Conservation (phyloP, 2,113 vertebrate species). For the Dasyprocta punctata region DNA sequence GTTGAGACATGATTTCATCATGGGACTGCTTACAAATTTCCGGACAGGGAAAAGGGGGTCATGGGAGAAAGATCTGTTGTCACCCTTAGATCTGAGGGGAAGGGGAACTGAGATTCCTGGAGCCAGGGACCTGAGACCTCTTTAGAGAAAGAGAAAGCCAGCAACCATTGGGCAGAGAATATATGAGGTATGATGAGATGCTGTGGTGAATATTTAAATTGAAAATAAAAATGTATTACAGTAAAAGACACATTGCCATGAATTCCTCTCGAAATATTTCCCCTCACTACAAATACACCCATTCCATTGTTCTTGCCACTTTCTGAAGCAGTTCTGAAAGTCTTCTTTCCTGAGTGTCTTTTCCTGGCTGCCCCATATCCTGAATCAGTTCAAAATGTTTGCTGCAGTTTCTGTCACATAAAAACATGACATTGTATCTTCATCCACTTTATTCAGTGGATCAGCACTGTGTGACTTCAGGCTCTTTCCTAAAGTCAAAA, state of each 20-base stretch:
- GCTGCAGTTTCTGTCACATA: not conserved
- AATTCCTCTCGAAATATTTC: not conserved
- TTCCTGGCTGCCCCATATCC: not conserved
- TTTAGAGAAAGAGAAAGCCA: not conserved
- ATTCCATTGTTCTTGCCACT: not conserved
- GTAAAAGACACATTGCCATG: not conserved
- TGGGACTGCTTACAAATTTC: not conserved
- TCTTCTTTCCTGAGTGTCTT: not conserved
- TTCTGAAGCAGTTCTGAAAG: not conserved
- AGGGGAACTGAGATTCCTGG: accelerated
- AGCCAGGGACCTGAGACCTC: no score
- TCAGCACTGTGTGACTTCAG: not conserved
- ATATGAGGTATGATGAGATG: not conserved
- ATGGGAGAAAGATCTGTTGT: not conserved
- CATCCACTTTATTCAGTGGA: not conserved
- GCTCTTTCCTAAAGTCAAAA: not conserved
- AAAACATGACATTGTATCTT: not conserved
- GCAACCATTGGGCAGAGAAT: accelerated
- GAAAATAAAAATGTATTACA: not conserved
- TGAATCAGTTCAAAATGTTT: not conserved
- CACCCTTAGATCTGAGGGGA: not conserved
- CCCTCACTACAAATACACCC: not conserved
- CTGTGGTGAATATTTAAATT: not conserved
- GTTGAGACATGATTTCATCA: not conserved
- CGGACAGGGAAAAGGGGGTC: not conserved